Base-by-base conservation (phyloP, 2,888 invertebrate genomes). In the Fragum whitleyi region DNA sequence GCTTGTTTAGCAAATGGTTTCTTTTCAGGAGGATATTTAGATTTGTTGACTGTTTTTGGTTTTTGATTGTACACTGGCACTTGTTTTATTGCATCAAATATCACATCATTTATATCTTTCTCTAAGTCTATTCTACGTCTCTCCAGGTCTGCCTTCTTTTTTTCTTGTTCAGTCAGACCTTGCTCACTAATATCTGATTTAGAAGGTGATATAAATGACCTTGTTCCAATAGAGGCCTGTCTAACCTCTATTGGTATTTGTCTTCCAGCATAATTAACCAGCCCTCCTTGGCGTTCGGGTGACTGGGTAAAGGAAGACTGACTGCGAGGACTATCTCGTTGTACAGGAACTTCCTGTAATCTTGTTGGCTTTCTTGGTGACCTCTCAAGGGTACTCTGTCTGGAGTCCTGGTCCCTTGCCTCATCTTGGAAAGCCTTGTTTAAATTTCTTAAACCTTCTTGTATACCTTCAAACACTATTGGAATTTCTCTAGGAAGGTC, bases 21-120 rank as follows among this genome's bases (percentile, higher is more conserved):
- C 26, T 47, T 69, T 29, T 51, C 32, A 16, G 23, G 5, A 28
- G 69, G 68, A 26, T 51, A 26, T 0, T 67, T 55, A 42, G 65
- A 28, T 32, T 53, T 79, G 23, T 14, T 28, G 65, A 73, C 53
- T 71, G 67, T n/a, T 76, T 81, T 51, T 36, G 74, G 36, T 26
- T 74, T 74, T 32, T 53, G 59, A 32, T 74, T 57, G 42, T 85
- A 80, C 21, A 82, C 68, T 23, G 85, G 85, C 28, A 85, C 79
- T 72, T 85, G 81, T 32, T 79, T 77, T 23, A 85, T 85, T 21
- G 85, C 85, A 68, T 85, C 85, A 61, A 74, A 75, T 47, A 85
- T 85, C 21, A 85, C 85, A 82, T 85, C 74, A 61, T 85, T 74
- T 42, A 85, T 85, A 69, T 85, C 85, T 68, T 81, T 79, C 74